phyloP scores from a whole-genome alignment of 37 sponge, comb jelly and placozoan genomes.

The Amphimedon queenslandica region DNA sequence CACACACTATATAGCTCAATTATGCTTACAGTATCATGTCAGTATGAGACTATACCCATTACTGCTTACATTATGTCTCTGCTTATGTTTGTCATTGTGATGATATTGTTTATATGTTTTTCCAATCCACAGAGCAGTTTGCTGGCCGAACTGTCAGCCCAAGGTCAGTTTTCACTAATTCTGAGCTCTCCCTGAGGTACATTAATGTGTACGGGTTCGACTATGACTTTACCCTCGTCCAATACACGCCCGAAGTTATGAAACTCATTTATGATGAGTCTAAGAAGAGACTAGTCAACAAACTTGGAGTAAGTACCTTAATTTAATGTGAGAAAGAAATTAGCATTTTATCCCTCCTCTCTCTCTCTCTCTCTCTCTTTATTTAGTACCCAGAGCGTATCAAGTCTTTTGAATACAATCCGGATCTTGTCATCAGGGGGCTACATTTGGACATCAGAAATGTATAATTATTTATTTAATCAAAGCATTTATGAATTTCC shows the following conservation, averaged over 20 bases:
- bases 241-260: slow-evolving; percentile 76
- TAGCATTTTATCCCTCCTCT: background rate
- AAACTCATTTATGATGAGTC: slow-evolving; percentile 72
- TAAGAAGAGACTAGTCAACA: slow-evolving; percentile 63
- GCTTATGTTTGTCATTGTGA: background rate
- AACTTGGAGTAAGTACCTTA: slow-evolving; percentile 43
- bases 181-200: slow-evolving; percentile 78
- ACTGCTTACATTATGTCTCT: too few relatives aligned
- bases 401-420: slow-evolving; percentile 64
- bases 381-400: slow-evolving; percentile 70
- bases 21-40: too few relatives aligned
- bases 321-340: background rate
- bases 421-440: slow-evolving; percentile 86
- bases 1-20: too few relatives aligned
- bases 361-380: background rate
- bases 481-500: background rate
- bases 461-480: slow-evolving; percentile 1
- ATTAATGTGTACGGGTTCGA: slow-evolving; percentile 96
- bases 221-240: slow-evolving; percentile 95
- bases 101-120: background rate
- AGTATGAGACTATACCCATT: too few relatives aligned
- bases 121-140: slow-evolving; percentile 1
- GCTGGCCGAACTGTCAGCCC: slow-evolving; percentile 18
- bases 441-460: slow-evolving; percentile 79
- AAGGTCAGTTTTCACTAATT: slow-evolving; percentile 84